Percentiles rank a stretch among this genome's conserved stretches.
Conservation (phyloP, 2,113 vertebrate genomes). For the Monarcha castaneiventris region DNA sequence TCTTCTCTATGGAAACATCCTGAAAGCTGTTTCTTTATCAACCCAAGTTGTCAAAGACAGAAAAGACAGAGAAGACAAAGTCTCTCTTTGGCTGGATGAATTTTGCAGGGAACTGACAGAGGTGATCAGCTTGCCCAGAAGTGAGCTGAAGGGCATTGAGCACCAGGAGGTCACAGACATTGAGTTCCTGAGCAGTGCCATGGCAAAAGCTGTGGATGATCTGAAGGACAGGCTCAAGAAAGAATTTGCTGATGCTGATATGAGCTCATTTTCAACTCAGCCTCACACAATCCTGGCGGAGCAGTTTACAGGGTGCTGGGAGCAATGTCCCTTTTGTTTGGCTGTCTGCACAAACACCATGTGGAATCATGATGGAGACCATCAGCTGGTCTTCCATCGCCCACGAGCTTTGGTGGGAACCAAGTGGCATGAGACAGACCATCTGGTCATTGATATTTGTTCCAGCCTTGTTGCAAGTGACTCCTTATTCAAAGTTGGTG, state of each 20-base stretch:
- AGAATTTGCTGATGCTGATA: not conserved
- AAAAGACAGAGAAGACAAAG: constrained; percentile 23
- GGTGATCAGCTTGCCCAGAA: too few relatives aligned
- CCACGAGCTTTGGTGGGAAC: not conserved
- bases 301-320: constrained; percentile 67
- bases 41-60: constrained; percentile 11
- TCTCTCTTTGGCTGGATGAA: too few relatives aligned
- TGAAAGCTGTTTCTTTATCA: constrained; percentile 9
- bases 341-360: constrained; percentile 72
- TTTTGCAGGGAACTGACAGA: too few relatives aligned
- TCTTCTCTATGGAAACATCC: not conserved
- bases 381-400: constrained; percentile 55
- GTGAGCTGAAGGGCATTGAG: too few relatives aligned
- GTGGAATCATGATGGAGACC: constrained; percentile 10
- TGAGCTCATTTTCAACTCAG: not conserved
- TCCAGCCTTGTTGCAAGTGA: not conserved
- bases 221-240: not conserved
- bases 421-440: rapidly evolving
- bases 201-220: not conserved
- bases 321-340: constrained; percentile 62
- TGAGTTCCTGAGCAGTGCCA: constrained; percentile 49
- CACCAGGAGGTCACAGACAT: too few relatives aligned
- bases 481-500: rapidly evolving
- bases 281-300: constrained; percentile 35
- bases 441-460: not conserved